These are phyloP conservation scores for Ptychodera flava DNA, from an alignment of 35 echinoderm and acorn worm species.

Conservation along the genomic window DNA sequence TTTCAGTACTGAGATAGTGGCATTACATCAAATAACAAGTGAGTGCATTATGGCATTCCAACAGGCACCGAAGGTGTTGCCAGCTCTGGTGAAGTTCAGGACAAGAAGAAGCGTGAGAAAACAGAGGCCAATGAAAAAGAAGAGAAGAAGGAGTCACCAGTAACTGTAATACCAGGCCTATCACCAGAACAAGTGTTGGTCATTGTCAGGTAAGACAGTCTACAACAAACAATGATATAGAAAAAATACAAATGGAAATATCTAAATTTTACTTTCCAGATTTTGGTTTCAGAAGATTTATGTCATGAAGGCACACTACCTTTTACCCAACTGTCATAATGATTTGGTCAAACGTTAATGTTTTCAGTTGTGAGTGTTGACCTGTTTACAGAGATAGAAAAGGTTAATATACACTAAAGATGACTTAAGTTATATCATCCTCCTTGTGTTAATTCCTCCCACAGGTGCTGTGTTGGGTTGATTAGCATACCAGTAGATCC, in stretches of 20 bases:
- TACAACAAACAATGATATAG: background rate
- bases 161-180: conserved; percentile 63
- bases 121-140: conserved; percentile 21
- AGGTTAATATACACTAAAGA: too few species aligned
- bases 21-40: too few species aligned
- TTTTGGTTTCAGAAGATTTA: background rate
- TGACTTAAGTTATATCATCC: too few species aligned
- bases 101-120: conserved; percentile 7
- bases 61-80: too few species aligned
- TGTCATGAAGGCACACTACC: too few species aligned
- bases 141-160: conserved; percentile 59
- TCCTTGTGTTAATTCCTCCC: background rate
- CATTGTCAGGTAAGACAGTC: conserved; percentile 50
- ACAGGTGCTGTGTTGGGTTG: conserved; percentile 80
- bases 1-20: too few species aligned
- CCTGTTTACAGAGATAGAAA: too few species aligned
- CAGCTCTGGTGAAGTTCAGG: background rate
- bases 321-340: too few species aligned
- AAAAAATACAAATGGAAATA: background rate
- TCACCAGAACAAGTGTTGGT: conserved; percentile 53
- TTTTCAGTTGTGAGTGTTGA: too few species aligned
- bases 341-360: too few species aligned
- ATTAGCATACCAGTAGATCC: conserved; percentile 95
- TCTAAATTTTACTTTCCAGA: background rate
- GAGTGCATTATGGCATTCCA: too few species aligned